phyloP scores from a whole-genome alignment of 2,888 invertebrate genomes.

The Nineta flava region DNA sequence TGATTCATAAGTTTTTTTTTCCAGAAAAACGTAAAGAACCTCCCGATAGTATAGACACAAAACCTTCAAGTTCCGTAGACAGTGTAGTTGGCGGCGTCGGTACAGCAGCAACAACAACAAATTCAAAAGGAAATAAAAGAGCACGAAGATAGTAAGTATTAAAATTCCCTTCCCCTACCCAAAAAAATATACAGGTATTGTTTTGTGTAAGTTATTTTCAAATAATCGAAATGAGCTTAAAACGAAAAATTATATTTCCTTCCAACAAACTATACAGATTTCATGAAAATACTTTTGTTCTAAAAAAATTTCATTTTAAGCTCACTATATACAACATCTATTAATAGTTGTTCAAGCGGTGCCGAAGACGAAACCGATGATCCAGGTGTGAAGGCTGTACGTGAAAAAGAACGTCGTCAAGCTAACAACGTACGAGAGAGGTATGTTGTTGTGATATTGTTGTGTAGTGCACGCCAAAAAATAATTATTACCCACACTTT shows the following conservation, averaged over 20 bases:
- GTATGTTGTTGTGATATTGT: slow-evolving; percentile 45
- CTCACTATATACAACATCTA: neutral
- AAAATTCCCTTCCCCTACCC: neutral
- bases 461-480: neutral
- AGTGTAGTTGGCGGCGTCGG: slow-evolving; percentile 34
- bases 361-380: slow-evolving; percentile 70
- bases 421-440: slow-evolving; percentile 97
- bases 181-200: neutral
- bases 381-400: slow-evolving; percentile 79
- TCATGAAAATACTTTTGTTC: neutral
- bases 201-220: neutral
- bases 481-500: slow-evolving; percentile 8
- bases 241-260: no score
- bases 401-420: slow-evolving; percentile 87
- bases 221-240: neutral
- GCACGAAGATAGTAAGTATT: slow-evolving; percentile 63
- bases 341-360: slow-evolving; percentile 50
- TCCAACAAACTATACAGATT: no score
- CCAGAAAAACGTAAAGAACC: slow-evolving; percentile 71
- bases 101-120: slow-evolving; percentile 33
- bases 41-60: slow-evolving; percentile 47
- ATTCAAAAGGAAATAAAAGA: slow-evolving; percentile 44
- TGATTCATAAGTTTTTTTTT: no score
- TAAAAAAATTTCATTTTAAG: slow-evolving; percentile 1
- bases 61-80: slow-evolving; percentile 39